These are phyloP conservation scores for Drosophila lini DNA, from an alignment of 1,140 invertebrate genomes.

Conservation along the genomic window DNA sequence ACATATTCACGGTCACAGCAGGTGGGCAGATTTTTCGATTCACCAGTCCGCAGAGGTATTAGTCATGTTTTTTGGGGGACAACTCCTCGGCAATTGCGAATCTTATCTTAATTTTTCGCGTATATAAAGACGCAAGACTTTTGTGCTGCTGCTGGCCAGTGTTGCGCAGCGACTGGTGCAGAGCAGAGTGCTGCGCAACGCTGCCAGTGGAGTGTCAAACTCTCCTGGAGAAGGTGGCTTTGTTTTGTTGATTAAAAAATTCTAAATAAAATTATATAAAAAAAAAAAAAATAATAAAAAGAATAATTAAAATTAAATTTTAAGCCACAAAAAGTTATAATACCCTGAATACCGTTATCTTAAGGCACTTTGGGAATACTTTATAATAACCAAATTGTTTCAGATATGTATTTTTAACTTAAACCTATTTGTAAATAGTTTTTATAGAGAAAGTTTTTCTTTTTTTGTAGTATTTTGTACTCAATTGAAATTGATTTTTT, in stretches of 20 bases:
- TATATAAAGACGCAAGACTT: constrained; percentile 22
- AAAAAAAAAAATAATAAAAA: neutral
- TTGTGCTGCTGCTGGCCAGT: constrained; percentile 18
- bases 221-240: neutral
- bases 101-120: constrained; percentile 34
- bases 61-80: constrained; percentile 25
- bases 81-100: constrained; percentile 11
- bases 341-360: too few relatives aligned
- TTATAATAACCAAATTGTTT: too few relatives aligned
- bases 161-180: constrained; percentile 2
- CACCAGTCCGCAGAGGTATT: constrained; percentile 3
- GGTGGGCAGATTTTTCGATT: constrained; percentile 4
- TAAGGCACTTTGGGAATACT: too few relatives aligned
- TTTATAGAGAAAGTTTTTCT: too few relatives aligned
- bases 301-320: neutral
- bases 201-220: neutral
- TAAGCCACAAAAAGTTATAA: too few relatives aligned
- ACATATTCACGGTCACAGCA: constrained; percentile 25
- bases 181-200: neutral
- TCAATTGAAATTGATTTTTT: too few relatives aligned
- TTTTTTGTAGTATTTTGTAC: too few relatives aligned
- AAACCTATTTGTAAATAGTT: too few relatives aligned
- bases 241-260: neutral
- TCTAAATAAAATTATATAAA: neutral
- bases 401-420: too few relatives aligned